phyloP scores from a whole-genome alignment of 2,113 vertebrate genomes.

The Stegastes partitus region DNA sequence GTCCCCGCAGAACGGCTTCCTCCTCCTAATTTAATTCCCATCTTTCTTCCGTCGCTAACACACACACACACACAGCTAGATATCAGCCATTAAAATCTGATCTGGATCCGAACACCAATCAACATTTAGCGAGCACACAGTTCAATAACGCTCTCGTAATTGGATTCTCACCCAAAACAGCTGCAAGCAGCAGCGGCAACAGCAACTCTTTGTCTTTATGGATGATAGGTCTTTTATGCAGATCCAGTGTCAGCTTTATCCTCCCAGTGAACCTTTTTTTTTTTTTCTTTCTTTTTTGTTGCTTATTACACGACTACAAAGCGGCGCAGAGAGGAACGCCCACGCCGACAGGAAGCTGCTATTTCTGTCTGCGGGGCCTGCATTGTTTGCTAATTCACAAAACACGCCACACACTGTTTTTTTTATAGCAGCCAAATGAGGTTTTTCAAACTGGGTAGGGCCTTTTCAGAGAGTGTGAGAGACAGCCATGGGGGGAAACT shows the following conservation, averaged over 20 bases:
- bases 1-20: background rate
- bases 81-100: conserved; percentile 10
- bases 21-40: conserved; percentile 4
- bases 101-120: conserved; percentile 21
- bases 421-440: conserved; percentile 39
- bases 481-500: conserved; percentile 22
- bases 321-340: conserved; percentile 13
- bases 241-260: conserved; percentile 49
- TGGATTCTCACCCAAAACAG: conserved; percentile 26
- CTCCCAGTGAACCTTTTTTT: conserved; percentile 51
- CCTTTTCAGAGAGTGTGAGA: background rate
- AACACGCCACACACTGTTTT: conserved; percentile 21
- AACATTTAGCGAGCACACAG: conserved; percentile 14
- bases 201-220: conserved; percentile 31
- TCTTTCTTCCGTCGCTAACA: background rate
- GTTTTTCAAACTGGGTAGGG: conserved; percentile 7
- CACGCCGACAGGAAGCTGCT: conserved; percentile 36
- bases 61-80: conserved; percentile 1
- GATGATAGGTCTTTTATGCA: conserved; percentile 46
- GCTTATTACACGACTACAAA: conserved; percentile 37
- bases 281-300: background rate
- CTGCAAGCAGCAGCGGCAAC: conserved; percentile 7
- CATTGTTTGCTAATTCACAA: conserved; percentile 52
- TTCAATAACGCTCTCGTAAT: conserved; percentile 16
- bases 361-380: conserved; percentile 51